Conservation (phyloP, 2,888 invertebrate genomes). For the Hypsopygia costalis region DNA sequence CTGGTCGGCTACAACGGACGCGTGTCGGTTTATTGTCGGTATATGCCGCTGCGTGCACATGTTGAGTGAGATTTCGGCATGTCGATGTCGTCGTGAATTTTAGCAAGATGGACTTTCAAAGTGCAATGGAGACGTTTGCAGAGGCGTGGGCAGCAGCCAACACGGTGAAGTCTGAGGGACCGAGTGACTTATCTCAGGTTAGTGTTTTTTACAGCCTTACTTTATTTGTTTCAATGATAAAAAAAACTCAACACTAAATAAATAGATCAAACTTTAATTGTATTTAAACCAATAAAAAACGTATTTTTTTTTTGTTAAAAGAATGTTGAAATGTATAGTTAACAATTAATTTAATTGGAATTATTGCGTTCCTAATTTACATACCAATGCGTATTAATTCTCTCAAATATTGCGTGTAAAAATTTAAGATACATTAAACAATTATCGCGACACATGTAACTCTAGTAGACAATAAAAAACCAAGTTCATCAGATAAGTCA, state of each 20-base stretch:
- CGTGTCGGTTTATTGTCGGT: constrained; percentile 30
- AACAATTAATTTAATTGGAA: too few relatives aligned
- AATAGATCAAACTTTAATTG: too few relatives aligned
- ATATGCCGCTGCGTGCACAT: constrained; percentile 51
- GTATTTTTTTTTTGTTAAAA: too few relatives aligned
- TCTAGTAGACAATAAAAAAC: constrained; percentile 36
- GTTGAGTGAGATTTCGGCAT: constrained; percentile 71
- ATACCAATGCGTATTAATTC: too few relatives aligned
- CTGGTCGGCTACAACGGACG: constrained; percentile 80
- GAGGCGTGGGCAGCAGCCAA: constrained; percentile 97
- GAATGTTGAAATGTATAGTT: too few relatives aligned
- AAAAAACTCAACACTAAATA: too few relatives aligned
- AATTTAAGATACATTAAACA: too few relatives aligned
- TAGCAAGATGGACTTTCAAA: constrained; percentile 95
- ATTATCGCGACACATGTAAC: too few relatives aligned
- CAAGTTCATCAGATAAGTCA: constrained; percentile 41
- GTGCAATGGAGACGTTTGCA: constrained; percentile 98
- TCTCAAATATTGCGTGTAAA: too few relatives aligned
- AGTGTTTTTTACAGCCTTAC: constrained; percentile 34
- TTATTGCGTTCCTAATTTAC: too few relatives aligned
- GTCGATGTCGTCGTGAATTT: constrained; percentile 73
- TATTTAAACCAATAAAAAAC: too few relatives aligned
- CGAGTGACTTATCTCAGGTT: constrained; percentile 85
- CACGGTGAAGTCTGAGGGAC: constrained; percentile 82
- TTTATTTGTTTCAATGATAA: too few relatives aligned